Evolutionary conservation across 2,888 invertebrate species (phyloP).

Genomic region (Ectropis crepuscularia): DNA sequence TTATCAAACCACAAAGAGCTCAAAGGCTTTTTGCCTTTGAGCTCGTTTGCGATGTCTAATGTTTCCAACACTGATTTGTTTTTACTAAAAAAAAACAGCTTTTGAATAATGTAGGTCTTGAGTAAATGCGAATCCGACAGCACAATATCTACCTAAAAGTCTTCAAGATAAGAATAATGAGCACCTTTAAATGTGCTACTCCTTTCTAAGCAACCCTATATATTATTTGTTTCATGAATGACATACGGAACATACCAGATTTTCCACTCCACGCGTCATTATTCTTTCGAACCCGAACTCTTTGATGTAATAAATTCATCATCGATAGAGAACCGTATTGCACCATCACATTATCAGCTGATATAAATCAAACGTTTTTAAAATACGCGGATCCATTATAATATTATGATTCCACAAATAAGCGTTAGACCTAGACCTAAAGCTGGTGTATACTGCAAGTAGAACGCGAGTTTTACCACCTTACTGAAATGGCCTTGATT

Average conservation of each 20-base stretch:
- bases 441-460: background rate
- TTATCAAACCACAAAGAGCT: too few species aligned
- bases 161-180: too few species aligned
- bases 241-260: slow-evolving; percentile 5
- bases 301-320: slow-evolving; percentile 10
- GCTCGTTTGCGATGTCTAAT: too few species aligned
- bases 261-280: slow-evolving; percentile 15
- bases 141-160: too few species aligned
- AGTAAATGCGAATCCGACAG: too few species aligned
- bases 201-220: too few species aligned
- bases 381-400: background rate
- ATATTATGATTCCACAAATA: slow-evolving; percentile 15
- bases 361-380: slow-evolving; percentile 11
- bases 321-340: slow-evolving; percentile 2
- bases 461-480: background rate
- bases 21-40: too few species aligned
- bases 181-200: too few species aligned
- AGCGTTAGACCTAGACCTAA: background rate
- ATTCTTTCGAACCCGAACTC: background rate
- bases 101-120: too few species aligned
- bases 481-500: background rate
- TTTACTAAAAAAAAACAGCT: too few species aligned
- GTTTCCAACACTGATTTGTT: too few species aligned
- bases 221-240: background rate
- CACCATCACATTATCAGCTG: slow-evolving; percentile 31